phyloP scores from a whole-genome alignment of 2,888 invertebrate species.

The Melangyna quadrimaculata region DNA sequence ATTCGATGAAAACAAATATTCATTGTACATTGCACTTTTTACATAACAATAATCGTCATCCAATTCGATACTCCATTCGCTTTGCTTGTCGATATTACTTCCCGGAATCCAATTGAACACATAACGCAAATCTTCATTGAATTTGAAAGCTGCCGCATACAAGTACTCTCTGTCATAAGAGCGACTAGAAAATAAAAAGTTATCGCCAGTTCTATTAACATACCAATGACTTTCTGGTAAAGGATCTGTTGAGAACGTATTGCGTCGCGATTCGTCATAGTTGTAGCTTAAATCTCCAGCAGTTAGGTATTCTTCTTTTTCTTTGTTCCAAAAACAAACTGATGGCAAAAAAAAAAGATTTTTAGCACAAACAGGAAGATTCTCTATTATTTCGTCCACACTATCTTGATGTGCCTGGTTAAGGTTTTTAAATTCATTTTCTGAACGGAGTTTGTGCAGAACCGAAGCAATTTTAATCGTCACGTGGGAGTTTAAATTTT shows the following conservation, averaged over 20 bases:
- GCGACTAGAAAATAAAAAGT: neutral
- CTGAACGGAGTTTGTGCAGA: neutral
- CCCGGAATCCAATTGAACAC: slow-evolving; percentile 31
- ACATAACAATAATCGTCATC: slow-evolving; percentile 15
- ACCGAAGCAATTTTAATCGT: neutral
- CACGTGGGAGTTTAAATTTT: neutral
- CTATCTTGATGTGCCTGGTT: neutral
- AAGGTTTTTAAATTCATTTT: neutral
- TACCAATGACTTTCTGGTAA: slow-evolving; percentile 8
- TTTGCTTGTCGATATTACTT: slow-evolving; percentile 9
- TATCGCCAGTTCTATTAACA: neutral
- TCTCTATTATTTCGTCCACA: neutral
- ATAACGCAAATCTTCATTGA: slow-evolving; percentile 3
- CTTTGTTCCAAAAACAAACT: slow-evolving; percentile 30
- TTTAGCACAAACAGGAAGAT: slow-evolving; percentile 1
- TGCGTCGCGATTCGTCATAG: neutral
- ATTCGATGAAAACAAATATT: slow-evolving; percentile 18
- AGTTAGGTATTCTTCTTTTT: neutral
- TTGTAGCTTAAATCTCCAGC: neutral
- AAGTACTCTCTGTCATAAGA: neutral
- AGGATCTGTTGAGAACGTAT: neutral
- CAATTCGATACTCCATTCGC: slow-evolving; percentile 1
- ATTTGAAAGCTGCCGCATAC: slow-evolving; percentile 10
- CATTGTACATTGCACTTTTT: slow-evolving; percentile 4
- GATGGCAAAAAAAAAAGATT: slow-evolving; percentile 14